Conservation (phyloP, 2,888 invertebrate genomes). For the Aelia acuminata region DNA sequence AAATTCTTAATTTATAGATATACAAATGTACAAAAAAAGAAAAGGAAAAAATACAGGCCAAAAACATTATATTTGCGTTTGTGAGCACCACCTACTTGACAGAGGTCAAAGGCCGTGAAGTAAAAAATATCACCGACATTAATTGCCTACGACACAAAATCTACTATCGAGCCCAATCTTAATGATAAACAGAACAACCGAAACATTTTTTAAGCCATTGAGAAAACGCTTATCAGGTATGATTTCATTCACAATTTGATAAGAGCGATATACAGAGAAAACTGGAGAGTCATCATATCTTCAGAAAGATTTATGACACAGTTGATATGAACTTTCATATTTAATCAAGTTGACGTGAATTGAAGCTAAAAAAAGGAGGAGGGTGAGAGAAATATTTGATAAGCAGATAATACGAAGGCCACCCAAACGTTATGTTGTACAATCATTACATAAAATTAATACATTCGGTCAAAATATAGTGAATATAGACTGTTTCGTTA, state of each 20-base stretch:
- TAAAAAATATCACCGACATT: not conserved
- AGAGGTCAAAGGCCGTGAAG: too few species aligned
- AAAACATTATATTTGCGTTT: too few species aligned
- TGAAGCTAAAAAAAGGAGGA: not conserved
- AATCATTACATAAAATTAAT: too few species aligned
- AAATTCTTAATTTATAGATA: too few species aligned
- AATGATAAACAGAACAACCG: not conserved
- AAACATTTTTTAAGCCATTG: conserved; percentile 4
- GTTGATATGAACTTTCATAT: not conserved
- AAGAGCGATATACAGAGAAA: not conserved
- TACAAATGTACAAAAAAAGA: too few species aligned
- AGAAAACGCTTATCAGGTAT: conserved; percentile 37
- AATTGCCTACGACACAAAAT: not conserved
- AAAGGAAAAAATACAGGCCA: too few species aligned
- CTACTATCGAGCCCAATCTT: not conserved
- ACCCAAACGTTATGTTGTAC: too few species aligned
- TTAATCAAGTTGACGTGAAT: not conserved
- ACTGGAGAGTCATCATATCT: not conserved
- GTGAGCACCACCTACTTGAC: too few species aligned
- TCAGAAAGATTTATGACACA: not conserved
- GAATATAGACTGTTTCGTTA: too few species aligned
- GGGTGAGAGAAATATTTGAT: not conserved
- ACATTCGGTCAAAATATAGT: too few species aligned
- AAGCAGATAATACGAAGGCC: not conserved
- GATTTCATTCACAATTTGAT: conserved; percentile 34